These are phyloP conservation scores for Drosophila paracracens DNA, from an alignment of 2,888 invertebrate species.

Conservation along the genomic window DNA sequence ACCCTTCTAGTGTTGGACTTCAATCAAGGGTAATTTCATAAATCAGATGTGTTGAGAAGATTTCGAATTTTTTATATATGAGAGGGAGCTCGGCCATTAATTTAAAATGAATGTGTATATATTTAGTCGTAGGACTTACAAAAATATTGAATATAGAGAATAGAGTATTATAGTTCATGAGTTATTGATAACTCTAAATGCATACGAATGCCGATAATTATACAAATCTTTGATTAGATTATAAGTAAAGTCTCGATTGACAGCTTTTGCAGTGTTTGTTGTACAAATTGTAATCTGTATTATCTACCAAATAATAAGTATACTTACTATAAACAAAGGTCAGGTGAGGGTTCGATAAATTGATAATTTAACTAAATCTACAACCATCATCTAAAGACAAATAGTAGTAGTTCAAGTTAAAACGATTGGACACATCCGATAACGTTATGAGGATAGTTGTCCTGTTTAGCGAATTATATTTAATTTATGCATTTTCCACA, in stretches of 20 bases:
- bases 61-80: slow-evolving; percentile 3
- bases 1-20: background rate
- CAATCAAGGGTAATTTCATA: background rate
- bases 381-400: slow-evolving; percentile 16
- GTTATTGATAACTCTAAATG: slow-evolving; percentile 12
- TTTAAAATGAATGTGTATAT: slow-evolving; percentile 13
- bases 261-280: slow-evolving; percentile 36
- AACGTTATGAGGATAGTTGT: slow-evolving; percentile 3
- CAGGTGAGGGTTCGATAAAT: slow-evolving; percentile 1
- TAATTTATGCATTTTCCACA: slow-evolving; percentile 63
- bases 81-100: slow-evolving; percentile 9
- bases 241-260: slow-evolving; percentile 8
- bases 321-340: background rate
- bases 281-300: slow-evolving; percentile 41
- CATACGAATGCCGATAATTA: slow-evolving; percentile 2
- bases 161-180: slow-evolving; percentile 8
- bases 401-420: slow-evolving; percentile 19
- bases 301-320: slow-evolving; percentile 26
- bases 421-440: slow-evolving; percentile 10
- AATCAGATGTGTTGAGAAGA: background rate
- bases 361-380: slow-evolving; percentile 8
- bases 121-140: slow-evolving; percentile 21
- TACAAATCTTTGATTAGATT: slow-evolving; percentile 7
- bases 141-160: slow-evolving; percentile 1
- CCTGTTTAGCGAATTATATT: slow-evolving; percentile 39